Evolutionary conservation across 2,888 invertebrate genomes (phyloP).

Genomic region (Synanthedon vespiformis): DNA sequence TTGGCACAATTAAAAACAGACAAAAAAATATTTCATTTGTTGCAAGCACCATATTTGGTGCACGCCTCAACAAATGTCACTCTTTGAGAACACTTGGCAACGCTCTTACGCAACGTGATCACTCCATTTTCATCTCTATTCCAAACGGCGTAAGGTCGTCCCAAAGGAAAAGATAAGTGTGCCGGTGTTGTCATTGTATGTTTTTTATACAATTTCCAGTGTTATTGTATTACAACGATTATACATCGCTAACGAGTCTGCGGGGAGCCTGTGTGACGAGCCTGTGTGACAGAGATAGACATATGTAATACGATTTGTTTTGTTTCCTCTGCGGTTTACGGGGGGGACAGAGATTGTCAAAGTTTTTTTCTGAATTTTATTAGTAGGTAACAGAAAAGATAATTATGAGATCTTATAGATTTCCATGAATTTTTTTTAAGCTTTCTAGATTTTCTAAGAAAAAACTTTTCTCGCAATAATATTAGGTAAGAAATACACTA

Average conservation of each 20-base stretch:
- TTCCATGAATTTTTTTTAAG: too few relatives aligned
- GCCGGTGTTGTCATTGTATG: conserved; percentile 29
- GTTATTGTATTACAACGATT: conserved; percentile 60
- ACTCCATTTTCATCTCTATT: conserved; percentile 16
- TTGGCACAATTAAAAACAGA: conserved; percentile 58
- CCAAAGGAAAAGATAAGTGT: conserved; percentile 7
- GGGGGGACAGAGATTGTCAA: conserved; percentile 19
- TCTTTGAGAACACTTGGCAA: conserved; percentile 20
- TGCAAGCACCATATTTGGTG: conserved; percentile 54
- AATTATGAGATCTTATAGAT: too few relatives aligned
- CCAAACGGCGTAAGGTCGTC: conserved; percentile 2
- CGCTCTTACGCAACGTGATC: background rate
- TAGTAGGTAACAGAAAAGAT: background rate
- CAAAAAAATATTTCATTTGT: conserved; percentile 51
- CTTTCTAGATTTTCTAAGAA: too few relatives aligned
- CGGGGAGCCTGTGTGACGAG: conserved; percentile 39
- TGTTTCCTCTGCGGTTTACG: conserved; percentile 38
- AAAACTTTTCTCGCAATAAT: too few relatives aligned
- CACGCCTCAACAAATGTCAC: conserved; percentile 67
- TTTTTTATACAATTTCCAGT: conserved; percentile 58
- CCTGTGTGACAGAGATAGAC: conserved; percentile 26
- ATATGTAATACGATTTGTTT: conserved; percentile 37
- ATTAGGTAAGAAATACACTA: too few relatives aligned
- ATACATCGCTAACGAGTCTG: conserved; percentile 59
- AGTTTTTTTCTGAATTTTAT: conserved; percentile 20